Base-by-base conservation (phyloP, 2,113 vertebrate species). In the Cololabis saira region DNA sequence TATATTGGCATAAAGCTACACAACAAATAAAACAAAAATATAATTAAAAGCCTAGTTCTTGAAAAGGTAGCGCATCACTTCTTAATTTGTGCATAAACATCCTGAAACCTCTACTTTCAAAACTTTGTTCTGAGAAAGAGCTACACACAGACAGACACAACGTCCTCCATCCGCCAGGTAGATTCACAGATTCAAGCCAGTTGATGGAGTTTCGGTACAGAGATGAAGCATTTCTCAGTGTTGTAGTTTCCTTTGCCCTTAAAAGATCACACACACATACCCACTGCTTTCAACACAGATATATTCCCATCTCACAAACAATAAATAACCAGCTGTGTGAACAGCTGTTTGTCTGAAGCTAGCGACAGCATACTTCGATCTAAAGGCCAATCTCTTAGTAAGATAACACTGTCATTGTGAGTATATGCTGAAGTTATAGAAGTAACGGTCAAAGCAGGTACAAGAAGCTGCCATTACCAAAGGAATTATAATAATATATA, bases 1-100 rank as follows among this genome's bases (percentile, higher is more conserved):
- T 95, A 96, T 97, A 98, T 93, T 99, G 95, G 95, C 96, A 98
- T 96, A 98, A 95, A 90, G 98, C 97, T 99, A 97, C 91, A 95
- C 92, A 92, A 96, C 93, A 97, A 94, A 97, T 93, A 93, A 95
- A 96, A 96, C 92, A 96, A 97, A 93, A 95, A 76, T 44, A 86
- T 83, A 84, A 90, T 93, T 96, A 95, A 94, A 76, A 93, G 92
- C 55, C 71, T 76, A 86, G 82, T 90, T 82, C 52, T 52, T 43
- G 18, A 66, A 3, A 49, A 66, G 80, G 77, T 68, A 75, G 81
- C 50, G 73, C 82, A 87, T 89, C 82, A 87, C 84, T 89, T 89
- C 85, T 86, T 68, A 80, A 44, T 71, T 54, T 48, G 51, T 74
- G 52, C 62, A 64, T 22, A 79, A 51, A 70, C 63, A 66, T 59